Evolutionary conservation across 1,140 invertebrate species (phyloP), one percentile per base, ranked within the genome.

Genomic region (Ooceraea biroi): DNA sequence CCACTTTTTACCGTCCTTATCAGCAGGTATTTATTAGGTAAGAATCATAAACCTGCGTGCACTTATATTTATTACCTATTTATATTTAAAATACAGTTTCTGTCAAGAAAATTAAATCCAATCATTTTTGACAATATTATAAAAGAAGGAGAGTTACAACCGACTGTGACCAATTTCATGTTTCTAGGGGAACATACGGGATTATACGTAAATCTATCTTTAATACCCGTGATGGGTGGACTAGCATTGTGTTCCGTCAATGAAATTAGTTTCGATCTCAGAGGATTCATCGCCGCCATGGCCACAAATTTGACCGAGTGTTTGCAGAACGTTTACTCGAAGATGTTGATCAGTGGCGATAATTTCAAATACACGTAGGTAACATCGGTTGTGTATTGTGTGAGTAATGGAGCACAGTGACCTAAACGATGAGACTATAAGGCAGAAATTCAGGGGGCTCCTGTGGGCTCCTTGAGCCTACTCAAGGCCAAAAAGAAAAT

Each of bases 321-420:
- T 94, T 95, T 97, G 91, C 97, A 98, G 94, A 98, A 98, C 95
- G 97, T 98, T 76, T 97, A 97, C 94, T 97, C 97, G 1, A 98
- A 98, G 94, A 96, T 97, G 95, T 94, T 98, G 19, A 96, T 98
- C 71, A 97, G 97, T 93, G 96, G 96, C 66, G 96, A 97, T 90
- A 96, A 96, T 90, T 97, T 97, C 91, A 96, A 96, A 93, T 97
- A 97, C 90, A 97, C 96, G 97, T 97, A 95, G 96, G 96, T 78
- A 10, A 55, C 17, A 52, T 71, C 46, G 1, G 36, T 5, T 27
- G 10, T 10, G n/a, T 30, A 12, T 5, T 5, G 1, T 14, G 4
- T 2, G 30, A 48, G 8, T n/a, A n/a, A n/a, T n/a, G n/a, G n/a
- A n/a, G n/a, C n/a, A n/a, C n/a, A n/a, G n/a, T n/a, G n/a, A n/a